Percentiles rank a stretch among this genome's conserved stretches.
These are phyloP conservation scores for Meiosimyza decipiens DNA, from an alignment of 2,888 invertebrate genomes.

Conservation along the genomic window DNA sequence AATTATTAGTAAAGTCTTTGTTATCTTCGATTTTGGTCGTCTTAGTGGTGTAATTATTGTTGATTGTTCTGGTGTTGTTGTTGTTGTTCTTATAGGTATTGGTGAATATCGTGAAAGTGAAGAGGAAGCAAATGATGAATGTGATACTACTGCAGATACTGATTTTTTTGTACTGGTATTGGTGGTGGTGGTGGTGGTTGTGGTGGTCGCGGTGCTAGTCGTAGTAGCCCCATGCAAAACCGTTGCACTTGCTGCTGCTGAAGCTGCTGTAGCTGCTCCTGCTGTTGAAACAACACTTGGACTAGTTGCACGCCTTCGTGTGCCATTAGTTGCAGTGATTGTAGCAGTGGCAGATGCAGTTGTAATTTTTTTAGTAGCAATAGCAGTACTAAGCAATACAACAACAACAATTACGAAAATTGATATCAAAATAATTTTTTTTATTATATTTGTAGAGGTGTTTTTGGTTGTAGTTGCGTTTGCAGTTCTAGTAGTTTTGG, in stretches of 20 bases:
- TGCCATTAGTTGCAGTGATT: slow-evolving; percentile 38
- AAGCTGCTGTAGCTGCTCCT: slow-evolving; percentile 33
- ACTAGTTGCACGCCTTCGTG: slow-evolving; percentile 39
- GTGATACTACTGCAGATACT: slow-evolving; percentile 28
- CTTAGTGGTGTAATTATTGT: slow-evolving; percentile 23
- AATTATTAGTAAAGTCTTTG: slow-evolving; percentile 8
- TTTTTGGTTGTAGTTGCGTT: slow-evolving; percentile 42
- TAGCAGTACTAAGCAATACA: slow-evolving; percentile 26
- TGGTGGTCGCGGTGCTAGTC: slow-evolving; percentile 37
- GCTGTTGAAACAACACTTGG: slow-evolving; percentile 39
- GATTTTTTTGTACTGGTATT: background rate
- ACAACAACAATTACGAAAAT: slow-evolving; percentile 33
- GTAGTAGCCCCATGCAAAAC: slow-evolving; percentile 21
- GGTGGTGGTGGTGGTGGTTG: slow-evolving; percentile 44
- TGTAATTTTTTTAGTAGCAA: slow-evolving; percentile 22
- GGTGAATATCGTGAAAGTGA: slow-evolving; percentile 37
- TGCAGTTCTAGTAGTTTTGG: slow-evolving; percentile 43
- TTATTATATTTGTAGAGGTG: slow-evolving; percentile 26
- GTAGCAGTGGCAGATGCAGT: slow-evolving; percentile 32
- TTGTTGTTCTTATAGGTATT: slow-evolving; percentile 27
- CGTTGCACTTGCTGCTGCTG: slow-evolving; percentile 16
- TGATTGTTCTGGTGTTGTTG: slow-evolving; percentile 35
- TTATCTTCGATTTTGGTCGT: slow-evolving; percentile 29
- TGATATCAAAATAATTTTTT: slow-evolving; percentile 14
- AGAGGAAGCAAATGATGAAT: slow-evolving; percentile 40